Base-by-base conservation (phyloP, 1,140 invertebrate species). In the Varroa destructor region DNA sequence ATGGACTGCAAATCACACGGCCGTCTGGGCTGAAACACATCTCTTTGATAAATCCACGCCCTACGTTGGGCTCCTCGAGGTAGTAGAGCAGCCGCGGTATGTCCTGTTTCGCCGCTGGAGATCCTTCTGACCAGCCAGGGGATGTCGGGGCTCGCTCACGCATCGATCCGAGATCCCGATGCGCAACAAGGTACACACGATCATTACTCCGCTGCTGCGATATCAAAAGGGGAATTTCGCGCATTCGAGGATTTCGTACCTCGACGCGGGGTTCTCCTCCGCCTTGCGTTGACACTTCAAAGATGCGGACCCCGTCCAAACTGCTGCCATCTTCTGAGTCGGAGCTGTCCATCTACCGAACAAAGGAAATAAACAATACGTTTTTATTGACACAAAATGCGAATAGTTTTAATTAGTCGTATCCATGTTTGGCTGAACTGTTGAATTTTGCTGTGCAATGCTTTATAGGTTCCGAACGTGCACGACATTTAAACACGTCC, bases 11-110 rank as follows among this genome's bases (percentile, higher is more conserved):
- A 40, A 96, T 88, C 0, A 94, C 78, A 43, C 91, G 83, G 0
- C 92, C 92, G 78, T 94, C 90, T 1, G 87, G 82, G 0, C 90
- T 93, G 78, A 91, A 94, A 76, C 89, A 91, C 8, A 92, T 80
- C 78, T 94, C 92, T 76, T 85, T 84, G 51, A 84, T 82, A 74
- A 89, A 93, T 0, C 90, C 90, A 73, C 86, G 86, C 0, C 90
- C 91, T 14, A 89, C 87, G 78, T 91, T 93, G 0, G 89, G 88
- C 78, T 95, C 91, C 76, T 91, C 86, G 6, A 87, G 85, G 76
- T 86, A 93, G 81, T 92, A 89, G 0, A 90, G 86, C 37, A 96
- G 81, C 54, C 91, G 83, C 1, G 86, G 84, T 3, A 84, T 80
- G 79, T 93, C 93, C 77, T 87, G 84, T 67, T 67, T 67, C 14